Percentiles rank a stretch among this genome's conserved stretches.
phyloP scores from a whole-genome alignment of 2,113 vertebrate species.

The Zingel zingel region DNA sequence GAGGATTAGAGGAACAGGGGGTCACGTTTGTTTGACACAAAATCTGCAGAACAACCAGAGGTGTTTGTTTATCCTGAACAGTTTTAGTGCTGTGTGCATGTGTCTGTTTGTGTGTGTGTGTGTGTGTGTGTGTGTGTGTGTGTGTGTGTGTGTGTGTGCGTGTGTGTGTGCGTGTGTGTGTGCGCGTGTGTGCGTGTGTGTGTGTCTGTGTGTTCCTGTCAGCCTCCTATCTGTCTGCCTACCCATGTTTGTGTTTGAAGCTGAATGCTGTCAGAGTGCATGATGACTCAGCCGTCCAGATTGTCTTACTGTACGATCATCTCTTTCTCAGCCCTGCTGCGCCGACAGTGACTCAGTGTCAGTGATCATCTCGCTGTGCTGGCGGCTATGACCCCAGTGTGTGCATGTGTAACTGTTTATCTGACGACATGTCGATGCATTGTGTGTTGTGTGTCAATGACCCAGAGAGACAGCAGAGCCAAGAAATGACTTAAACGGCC shows the following conservation, averaged over 20 bases:
- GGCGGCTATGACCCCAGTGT: slow-evolving; percentile 41
- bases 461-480: slow-evolving; percentile 66
- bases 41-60: slow-evolving; percentile 50
- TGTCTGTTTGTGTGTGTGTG: slow-evolving; percentile 43
- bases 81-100: slow-evolving; percentile 35
- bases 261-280: background rate
- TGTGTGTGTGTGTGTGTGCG: slow-evolving; percentile 33
- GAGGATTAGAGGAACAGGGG: slow-evolving; percentile 27
- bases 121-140: too few relatives aligned
- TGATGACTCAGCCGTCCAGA: slow-evolving; percentile 32
- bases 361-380: slow-evolving; percentile 27
- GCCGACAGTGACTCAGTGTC: slow-evolving; percentile 35
- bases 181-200: slow-evolving; percentile 19
- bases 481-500: slow-evolving; percentile 76
- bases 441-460: slow-evolving; percentile 69
- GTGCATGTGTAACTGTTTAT: slow-evolving; percentile 66
- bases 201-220: slow-evolving; percentile 50
- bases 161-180: slow-evolving; percentile 35
- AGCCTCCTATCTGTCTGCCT: slow-evolving; percentile 31
- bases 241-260: slow-evolving; percentile 38
- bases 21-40: slow-evolving; percentile 56
- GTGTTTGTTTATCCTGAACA: slow-evolving; percentile 66
- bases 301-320: slow-evolving; percentile 29
- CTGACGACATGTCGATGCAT: slow-evolving; percentile 47
- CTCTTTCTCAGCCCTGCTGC: slow-evolving; percentile 15